These are phyloP conservation scores for Melanotaenia boesemani DNA, from an alignment of 2,797 vertebrate species.

Conservation along the genomic window DNA sequence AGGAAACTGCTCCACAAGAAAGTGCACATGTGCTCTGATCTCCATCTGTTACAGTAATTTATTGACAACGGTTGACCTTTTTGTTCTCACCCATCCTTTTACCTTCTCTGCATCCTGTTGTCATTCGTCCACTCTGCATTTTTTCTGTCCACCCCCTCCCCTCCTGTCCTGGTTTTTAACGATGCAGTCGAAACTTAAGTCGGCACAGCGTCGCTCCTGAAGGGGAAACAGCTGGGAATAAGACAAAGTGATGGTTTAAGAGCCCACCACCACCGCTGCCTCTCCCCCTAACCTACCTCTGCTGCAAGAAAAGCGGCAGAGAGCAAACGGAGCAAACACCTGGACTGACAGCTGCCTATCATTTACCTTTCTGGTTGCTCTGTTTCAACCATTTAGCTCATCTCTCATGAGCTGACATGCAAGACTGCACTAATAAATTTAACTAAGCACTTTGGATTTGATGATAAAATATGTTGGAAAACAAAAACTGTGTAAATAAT, in stretches of 20 bases:
- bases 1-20: not conserved
- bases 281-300: not conserved
- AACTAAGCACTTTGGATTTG: too few relatives aligned
- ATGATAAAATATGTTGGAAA: too few relatives aligned
- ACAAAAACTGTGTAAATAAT: too few relatives aligned
- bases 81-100: too few relatives aligned
- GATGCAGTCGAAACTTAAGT: conserved; percentile 3
- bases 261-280: not conserved
- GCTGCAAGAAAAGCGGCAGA: conserved; percentile 23
- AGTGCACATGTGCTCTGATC: not conserved
- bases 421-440: too few relatives aligned
- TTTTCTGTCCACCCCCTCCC: conserved; percentile 20
- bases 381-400: too few relatives aligned
- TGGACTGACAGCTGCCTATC: conserved; percentile 38
- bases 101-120: conserved; percentile 21
- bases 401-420: too few relatives aligned
- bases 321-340: conserved; percentile 40
- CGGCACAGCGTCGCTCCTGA: conserved; percentile 25
- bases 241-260: conserved; percentile 39
- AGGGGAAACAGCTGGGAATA: conserved; percentile 60
- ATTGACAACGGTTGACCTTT: not conserved
- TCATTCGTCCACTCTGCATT: conserved; percentile 16
- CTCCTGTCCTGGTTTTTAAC: conserved; percentile 44
- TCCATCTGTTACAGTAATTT: not conserved
- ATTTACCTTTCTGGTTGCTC: conserved; percentile 13